Conservation (phyloP, 2,797 vertebrate genomes). For the Liparis tanakae region DNA sequence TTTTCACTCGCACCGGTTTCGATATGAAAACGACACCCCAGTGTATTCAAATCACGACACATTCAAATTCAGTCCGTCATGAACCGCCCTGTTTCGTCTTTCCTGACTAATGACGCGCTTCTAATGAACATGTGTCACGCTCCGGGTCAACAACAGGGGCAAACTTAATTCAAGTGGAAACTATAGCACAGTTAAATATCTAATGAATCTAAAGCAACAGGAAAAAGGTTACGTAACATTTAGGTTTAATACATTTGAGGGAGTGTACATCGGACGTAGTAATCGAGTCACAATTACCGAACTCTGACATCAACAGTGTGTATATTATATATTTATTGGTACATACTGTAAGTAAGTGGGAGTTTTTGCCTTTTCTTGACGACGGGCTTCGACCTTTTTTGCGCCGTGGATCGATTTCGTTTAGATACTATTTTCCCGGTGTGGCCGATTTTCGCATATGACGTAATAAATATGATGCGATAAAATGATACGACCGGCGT, state of each 20-base stretch:
- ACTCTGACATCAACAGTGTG: neutral
- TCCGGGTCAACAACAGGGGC: neutral
- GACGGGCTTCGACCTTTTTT: too few species aligned
- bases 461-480: too few species aligned
- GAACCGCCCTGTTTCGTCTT: constrained; percentile 6
- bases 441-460: too few species aligned
- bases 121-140: neutral
- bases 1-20: constrained; percentile 28
- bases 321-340: neutral
- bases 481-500: too few species aligned
- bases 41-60: constrained; percentile 3
- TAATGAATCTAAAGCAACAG: neutral
- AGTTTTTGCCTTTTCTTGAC: too few species aligned
- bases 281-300: neutral
- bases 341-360: too few species aligned
- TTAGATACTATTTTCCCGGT: too few species aligned
- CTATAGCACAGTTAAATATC: neutral
- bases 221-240: neutral
- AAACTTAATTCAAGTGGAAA: neutral
- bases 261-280: too few species aligned
- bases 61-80: constrained; percentile 29
- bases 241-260: neutral
- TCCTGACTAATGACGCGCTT: neutral
- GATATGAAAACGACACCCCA: neutral
- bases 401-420: too few species aligned